Conservation (phyloP, 2,888 invertebrate genomes). For the Bursaphelenchus okinawaensis region DNA sequence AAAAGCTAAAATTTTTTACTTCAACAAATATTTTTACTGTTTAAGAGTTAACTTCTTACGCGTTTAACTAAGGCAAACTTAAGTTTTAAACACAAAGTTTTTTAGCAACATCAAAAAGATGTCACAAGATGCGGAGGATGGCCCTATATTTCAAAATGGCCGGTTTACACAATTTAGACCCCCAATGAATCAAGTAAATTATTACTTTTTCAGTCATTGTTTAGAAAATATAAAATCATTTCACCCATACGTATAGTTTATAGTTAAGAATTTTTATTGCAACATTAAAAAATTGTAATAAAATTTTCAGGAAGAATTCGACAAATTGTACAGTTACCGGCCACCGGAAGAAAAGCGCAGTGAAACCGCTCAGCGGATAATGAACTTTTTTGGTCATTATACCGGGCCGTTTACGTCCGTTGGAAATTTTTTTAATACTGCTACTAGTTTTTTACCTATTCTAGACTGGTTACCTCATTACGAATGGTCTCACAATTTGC, state of each 20-base stretch:
- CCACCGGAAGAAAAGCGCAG: constrained; percentile 26
- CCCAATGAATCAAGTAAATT: constrained; percentile 28
- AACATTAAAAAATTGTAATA: neutral
- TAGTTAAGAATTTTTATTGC: neutral
- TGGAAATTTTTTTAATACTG: constrained; percentile 4
- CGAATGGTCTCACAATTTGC: constrained; percentile 61
- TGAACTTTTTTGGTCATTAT: constrained; percentile 21
- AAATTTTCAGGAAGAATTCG: constrained; percentile 51
- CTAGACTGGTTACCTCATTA: constrained; percentile 58
- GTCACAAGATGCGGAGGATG: constrained; percentile 33
- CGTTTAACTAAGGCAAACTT: too few species aligned
- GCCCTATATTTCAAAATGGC: constrained; percentile 22
- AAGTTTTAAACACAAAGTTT: too few species aligned
- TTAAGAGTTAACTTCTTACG: too few species aligned
- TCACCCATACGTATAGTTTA: too few species aligned
- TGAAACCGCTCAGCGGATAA: constrained; percentile 17
- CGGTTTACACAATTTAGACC: constrained; percentile 12
- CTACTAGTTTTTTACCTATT: constrained; percentile 50
- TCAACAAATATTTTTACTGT: too few species aligned
- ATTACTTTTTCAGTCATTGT: too few species aligned
- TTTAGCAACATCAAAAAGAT: too few species aligned
- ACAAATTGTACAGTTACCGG: constrained; percentile 42
- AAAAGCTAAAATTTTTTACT: too few species aligned
- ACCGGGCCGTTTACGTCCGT: constrained; percentile 26
- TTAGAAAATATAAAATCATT: too few species aligned